Conservation (phyloP, 2,797 vertebrate species). For the Mycteria americana region DNA sequence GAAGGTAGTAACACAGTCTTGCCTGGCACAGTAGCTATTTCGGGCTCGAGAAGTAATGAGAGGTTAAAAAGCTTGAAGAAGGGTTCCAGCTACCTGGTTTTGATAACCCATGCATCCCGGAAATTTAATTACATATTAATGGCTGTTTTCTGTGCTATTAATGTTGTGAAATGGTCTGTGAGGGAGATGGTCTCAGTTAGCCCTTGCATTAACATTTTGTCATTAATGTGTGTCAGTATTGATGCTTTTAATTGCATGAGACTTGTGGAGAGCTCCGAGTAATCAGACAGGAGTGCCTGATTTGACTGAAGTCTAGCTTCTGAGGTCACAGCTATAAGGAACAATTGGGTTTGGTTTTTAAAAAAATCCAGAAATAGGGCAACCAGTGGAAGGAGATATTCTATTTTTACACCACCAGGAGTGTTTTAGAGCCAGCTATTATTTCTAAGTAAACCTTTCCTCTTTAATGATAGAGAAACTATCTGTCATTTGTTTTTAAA, state of each 20-base stretch:
- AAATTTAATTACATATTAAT: slow-evolving; percentile 65
- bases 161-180: slow-evolving; percentile 40
- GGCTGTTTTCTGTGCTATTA: slow-evolving; percentile 34
- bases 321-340: neutral
- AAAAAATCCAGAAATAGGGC: neutral
- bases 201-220: slow-evolving; percentile 42
- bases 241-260: slow-evolving; percentile 24
- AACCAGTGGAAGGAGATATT: neutral
- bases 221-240: slow-evolving; percentile 24
- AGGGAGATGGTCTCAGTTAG: slow-evolving; percentile 50
- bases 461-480: neutral
- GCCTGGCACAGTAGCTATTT: neutral
- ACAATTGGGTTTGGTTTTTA: neutral
- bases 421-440: neutral
- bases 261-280: neutral
- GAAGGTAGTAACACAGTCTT: neutral
- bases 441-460: neutral
- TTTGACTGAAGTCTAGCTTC: neutral
- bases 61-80: slow-evolving; percentile 42
- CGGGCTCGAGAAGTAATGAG: neutral
- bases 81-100: slow-evolving; percentile 8
- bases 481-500: neutral
- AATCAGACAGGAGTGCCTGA: neutral
- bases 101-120: neutral
- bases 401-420: neutral